Evolutionary conservation across 2,888 invertebrate species (phyloP), one percentile per base, ranked within the genome.

Genomic region (Labia minor): DNA sequence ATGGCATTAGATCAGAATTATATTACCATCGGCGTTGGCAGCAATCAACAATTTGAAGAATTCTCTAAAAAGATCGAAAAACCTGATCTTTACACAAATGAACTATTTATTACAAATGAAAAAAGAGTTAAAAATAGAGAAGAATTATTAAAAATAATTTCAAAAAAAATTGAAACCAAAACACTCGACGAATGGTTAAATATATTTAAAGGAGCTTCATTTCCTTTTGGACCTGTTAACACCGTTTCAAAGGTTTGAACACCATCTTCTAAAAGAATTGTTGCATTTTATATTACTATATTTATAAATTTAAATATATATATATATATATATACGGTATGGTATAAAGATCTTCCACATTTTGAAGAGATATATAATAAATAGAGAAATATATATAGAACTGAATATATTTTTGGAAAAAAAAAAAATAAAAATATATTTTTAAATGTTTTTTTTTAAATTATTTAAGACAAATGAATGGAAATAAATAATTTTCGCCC

Each of bases 161-260:
- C 82, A 68, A 75, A 81, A 0, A 80, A 84, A 67, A 81, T 88
- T 66, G 76, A 81, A n/a, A 73, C 76, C n/a, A 87, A 89, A 75
- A 84, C 86, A 0, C 89, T 86, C 65, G 80, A 82, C 21, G 86
- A 92, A 74, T 96, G 95, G 95, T 77, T 83, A 69, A 72, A 76
- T 1, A 74, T 85, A 61, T 89, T 97, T 72, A 83, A 87, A 67
- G 84, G 84, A 18, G 85, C 87, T 0, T 80, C 87, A 1, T 92
- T 95, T 76, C 94, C 97, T 0, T 89, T 87, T 73, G 96, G 95
- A 0, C 94, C 95, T 0, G 86, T 98, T 1, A 97, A 98, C 78
- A 86, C 82, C 61, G 86, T 97, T 77, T 79, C 84, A 70, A 86
- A 92, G 75, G 85, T 84, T 74, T 20, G 4, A 3, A 49, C 14